Base-by-base conservation (phyloP, 2,797 vertebrate species). In the Meda fulgida region DNA sequence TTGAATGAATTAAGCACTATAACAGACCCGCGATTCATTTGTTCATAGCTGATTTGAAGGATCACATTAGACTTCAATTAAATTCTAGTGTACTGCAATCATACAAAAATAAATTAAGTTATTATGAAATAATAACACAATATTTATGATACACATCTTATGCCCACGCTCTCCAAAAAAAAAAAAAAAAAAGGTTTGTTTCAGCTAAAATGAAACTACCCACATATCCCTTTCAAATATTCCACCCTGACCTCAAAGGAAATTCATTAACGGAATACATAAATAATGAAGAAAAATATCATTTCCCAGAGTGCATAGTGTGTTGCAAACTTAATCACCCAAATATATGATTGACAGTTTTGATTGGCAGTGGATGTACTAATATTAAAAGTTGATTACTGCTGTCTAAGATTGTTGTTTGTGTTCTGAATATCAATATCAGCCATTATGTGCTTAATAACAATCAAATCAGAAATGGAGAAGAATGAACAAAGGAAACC, bases 341-440 rank as follows among this genome's bases (percentile, higher is more conserved):
- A 63, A 55, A 65, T 13, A n/a, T 75, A 18, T 83, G 18, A 72
- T 34, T 31, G 69, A 26, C 38, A n/a, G 55, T 43, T 82, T n/a
- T 58, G 69, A 63, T 31, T 63, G 40, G 23, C 81, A 83, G 21
- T n/a, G n/a, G 14, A 83, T 18, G 3, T 40, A 14, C 26, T 72
- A 13, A 43, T 13, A 31, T 71, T 46, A 34, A 82, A 73, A 34
- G 14, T 66, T 19, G 21, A 75, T 65, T 51, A 76, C 40, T 26
- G 11, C 26, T 4, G 26, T 23, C 10, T 21, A 36, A 2, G 38
- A 48, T 34, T 78, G 19, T 1, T 65, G 48, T 75, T 75, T 26
- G 21, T 66, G 19, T 73, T 23, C 34, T 46, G 3, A 5, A 38
- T 65, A 76, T 83, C 16, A 53, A 51, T 53, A 67, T 66, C 46